Conservation (phyloP, 2,797 vertebrate genomes). For the Pseudochirops corinnae region DNA sequence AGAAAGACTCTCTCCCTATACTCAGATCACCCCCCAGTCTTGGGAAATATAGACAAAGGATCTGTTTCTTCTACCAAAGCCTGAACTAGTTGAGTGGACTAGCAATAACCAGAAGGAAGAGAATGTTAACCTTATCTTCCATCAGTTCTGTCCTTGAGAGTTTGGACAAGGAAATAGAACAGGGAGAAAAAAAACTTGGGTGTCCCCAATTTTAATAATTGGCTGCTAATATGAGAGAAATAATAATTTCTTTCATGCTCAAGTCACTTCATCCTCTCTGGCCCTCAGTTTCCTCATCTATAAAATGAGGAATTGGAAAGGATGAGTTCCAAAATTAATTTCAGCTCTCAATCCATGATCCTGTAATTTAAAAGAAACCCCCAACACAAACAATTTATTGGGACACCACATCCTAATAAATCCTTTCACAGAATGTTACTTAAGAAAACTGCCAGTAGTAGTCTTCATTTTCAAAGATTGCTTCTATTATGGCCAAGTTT, state of each 20-base stretch:
- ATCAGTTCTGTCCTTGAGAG: background rate
- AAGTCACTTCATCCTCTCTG: background rate
- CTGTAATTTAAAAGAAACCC: background rate
- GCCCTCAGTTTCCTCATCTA: background rate
- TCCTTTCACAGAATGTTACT: background rate
- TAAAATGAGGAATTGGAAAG: background rate
- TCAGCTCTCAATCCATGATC: background rate
- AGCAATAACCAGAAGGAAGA: background rate
- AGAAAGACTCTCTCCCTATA: background rate
- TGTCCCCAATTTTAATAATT: background rate
- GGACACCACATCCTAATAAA: background rate
- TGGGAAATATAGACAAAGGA: background rate
- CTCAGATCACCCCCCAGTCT: background rate
- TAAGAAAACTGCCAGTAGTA: background rate
- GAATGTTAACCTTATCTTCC: background rate
- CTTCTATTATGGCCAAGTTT: slow-evolving; percentile 16
- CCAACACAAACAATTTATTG: slow-evolving; percentile 17
- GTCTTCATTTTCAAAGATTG: slow-evolving; percentile 14
- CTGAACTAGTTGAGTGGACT: background rate
- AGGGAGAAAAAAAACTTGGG: background rate
- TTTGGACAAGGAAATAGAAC: background rate
- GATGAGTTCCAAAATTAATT: background rate
- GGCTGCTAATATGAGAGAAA: background rate
- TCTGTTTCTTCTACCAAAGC: background rate
- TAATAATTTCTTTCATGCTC: background rate